Evolutionary conservation across 2,797 vertebrate genomes (phyloP).

Genomic region (Oophaga sylvatica): DNA sequence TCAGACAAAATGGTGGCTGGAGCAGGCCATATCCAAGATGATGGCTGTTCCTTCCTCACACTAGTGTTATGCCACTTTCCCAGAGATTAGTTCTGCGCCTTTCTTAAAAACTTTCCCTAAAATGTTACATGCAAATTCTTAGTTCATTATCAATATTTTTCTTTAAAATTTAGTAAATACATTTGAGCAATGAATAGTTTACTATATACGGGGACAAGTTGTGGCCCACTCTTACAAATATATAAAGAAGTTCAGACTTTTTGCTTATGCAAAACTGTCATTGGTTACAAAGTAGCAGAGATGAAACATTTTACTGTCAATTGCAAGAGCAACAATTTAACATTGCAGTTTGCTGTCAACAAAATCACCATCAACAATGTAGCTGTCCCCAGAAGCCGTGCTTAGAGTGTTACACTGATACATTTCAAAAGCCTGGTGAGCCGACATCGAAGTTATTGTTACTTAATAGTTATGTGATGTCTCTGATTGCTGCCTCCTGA

Average conservation of each 20-base stretch:
- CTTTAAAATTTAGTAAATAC: not conserved
- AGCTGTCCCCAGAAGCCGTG: constrained; percentile 53
- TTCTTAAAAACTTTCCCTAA: not conserved
- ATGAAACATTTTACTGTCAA: constrained; percentile 57
- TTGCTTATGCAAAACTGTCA: constrained; percentile 37
- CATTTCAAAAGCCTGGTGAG: constrained; percentile 51
- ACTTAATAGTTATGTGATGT: constrained; percentile 56
- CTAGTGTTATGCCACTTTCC: not conserved
- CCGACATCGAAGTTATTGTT: constrained; percentile 48
- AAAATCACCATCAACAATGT: constrained; percentile 47
- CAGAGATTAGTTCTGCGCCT: no score
- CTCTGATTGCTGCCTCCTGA: constrained; percentile 55
- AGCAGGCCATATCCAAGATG: no score
- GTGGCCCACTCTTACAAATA: constrained; percentile 11
- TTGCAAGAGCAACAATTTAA: constrained; percentile 51
- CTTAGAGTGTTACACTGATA: constrained; percentile 54
- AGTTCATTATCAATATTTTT: not conserved
- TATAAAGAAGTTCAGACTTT: constrained; percentile 11
- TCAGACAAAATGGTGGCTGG: no score
- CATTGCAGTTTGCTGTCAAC: constrained; percentile 55
- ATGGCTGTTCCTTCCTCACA: no score
- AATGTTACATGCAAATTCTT: not conserved
- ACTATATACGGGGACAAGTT: not conserved
- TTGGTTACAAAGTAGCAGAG: constrained; percentile 39
- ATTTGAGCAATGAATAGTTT: not conserved